phyloP scores from a whole-genome alignment of 2,888 invertebrate species.

The Cartodere bifasciata region DNA sequence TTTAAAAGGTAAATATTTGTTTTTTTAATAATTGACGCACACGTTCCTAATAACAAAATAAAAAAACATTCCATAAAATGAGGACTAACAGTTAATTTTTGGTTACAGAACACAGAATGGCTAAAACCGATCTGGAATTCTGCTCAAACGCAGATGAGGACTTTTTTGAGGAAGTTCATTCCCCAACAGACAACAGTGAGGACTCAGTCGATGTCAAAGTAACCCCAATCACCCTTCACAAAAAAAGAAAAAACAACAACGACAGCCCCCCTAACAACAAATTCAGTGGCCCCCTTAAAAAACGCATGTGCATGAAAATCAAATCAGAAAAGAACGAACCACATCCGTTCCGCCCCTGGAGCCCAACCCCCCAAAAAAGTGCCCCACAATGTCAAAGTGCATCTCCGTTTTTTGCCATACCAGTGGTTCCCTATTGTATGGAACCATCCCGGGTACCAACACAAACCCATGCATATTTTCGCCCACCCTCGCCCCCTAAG shows the following conservation, averaged over 20 bases:
- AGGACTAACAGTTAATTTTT: too few species aligned
- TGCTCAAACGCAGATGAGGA: constrained; percentile 66
- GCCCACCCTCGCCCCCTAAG: constrained; percentile 27
- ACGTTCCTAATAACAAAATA: too few species aligned
- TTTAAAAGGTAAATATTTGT: too few species aligned
- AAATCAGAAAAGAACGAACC: constrained; percentile 28
- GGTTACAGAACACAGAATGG: too few species aligned
- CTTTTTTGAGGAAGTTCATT: constrained; percentile 40
- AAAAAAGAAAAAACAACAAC: constrained; percentile 55
- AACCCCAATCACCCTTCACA: constrained; percentile 43
- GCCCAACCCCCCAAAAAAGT: constrained; percentile 23
- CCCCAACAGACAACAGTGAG: constrained; percentile 51
- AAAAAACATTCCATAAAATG: too few species aligned
- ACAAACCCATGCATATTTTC: constrained; percentile 21
- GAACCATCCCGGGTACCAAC: constrained; percentile 9
- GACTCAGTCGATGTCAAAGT: constrained; percentile 53
- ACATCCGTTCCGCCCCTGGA: constrained; percentile 56
- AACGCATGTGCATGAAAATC: constrained; percentile 48
- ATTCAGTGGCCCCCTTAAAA: constrained; percentile 50
- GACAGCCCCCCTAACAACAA: constrained; percentile 45
- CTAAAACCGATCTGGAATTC: constrained; percentile 47
- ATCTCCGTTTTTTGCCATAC: constrained; percentile 2
- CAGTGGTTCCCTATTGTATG: background rate
- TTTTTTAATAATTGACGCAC: too few species aligned
- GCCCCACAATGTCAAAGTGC: background rate